phyloP scores from a whole-genome alignment of 1,140 invertebrate genomes.

The Micrasema longulum region DNA sequence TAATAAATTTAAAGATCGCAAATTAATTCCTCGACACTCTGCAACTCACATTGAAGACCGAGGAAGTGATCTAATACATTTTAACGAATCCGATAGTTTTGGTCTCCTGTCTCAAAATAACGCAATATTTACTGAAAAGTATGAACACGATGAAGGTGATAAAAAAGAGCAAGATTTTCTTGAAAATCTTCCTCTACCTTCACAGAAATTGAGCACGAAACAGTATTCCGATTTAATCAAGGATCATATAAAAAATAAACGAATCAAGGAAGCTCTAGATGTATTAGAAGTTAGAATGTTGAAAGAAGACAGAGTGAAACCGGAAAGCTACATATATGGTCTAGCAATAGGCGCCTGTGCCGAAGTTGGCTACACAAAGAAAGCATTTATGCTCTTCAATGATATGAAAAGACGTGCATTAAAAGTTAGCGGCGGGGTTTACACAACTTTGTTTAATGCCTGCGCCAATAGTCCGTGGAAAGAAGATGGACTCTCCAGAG shows the following conservation, averaged over 20 bases:
- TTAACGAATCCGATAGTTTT: slow-evolving; percentile 67
- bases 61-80: slow-evolving; percentile 6
- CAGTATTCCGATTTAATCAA: slow-evolving; percentile 80
- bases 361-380: slow-evolving; percentile 82
- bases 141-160: slow-evolving; percentile 66
- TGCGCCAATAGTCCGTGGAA: slow-evolving; percentile 84
- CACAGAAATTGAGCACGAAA: slow-evolving; percentile 67
- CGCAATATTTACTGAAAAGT: slow-evolving; percentile 49
- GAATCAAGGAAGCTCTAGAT: slow-evolving; percentile 79
- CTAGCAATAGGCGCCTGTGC: slow-evolving; percentile 85
- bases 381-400: slow-evolving; percentile 85
- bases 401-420: slow-evolving; percentile 83
- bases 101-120: slow-evolving; percentile 58
- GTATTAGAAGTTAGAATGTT: slow-evolving; percentile 80
- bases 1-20: too few relatives aligned
- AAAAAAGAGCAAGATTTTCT: slow-evolving; percentile 69
- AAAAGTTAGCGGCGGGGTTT: slow-evolving; percentile 75
- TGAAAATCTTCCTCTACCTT: slow-evolving; percentile 60
- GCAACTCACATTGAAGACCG: not conserved
- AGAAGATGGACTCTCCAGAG: slow-evolving; percentile 73
- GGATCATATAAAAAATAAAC: slow-evolving; percentile 70
- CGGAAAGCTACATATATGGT: slow-evolving; percentile 83
- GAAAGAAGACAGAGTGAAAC: slow-evolving; percentile 81
- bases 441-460: slow-evolving; percentile 88
- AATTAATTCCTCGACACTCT: too few relatives aligned